Percentiles rank a stretch among this genome's conserved stretches.
phyloP scores from a whole-genome alignment of 2,888 invertebrate species.

The Cheilosia urbana region DNA sequence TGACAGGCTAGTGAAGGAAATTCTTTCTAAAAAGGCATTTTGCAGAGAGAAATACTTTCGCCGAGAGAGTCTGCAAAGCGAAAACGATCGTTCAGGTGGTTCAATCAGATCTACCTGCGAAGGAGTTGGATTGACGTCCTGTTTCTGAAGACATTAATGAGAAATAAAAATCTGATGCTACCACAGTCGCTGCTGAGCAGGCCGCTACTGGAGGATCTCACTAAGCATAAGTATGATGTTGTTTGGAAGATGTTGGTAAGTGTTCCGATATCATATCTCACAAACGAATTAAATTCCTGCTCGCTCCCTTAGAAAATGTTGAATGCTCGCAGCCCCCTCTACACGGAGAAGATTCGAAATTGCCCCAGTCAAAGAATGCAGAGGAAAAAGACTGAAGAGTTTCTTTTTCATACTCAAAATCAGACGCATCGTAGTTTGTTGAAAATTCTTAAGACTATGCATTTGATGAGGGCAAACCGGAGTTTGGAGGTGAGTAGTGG shows the following conservation, averaged over 20 bases:
- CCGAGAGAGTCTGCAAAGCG: constrained; percentile 80
- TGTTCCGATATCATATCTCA: too few relatives aligned
- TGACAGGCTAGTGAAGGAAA: neutral
- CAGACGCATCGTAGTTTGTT: constrained; percentile 81
- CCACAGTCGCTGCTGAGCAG: constrained; percentile 78
- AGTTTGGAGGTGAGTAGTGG: constrained; percentile 76
- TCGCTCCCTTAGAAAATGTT: constrained; percentile 80
- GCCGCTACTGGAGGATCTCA: constrained; percentile 76
- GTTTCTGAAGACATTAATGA: constrained; percentile 78
- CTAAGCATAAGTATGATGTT: constrained; percentile 78
- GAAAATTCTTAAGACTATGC: constrained; percentile 78
- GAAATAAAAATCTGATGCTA: constrained; percentile 78
- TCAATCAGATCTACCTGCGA: constrained; percentile 81
- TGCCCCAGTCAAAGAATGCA: constrained; percentile 77
- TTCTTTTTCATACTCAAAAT: constrained; percentile 79
- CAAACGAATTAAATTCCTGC: neutral
- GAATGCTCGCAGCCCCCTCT: constrained; percentile 80
- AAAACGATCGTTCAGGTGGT: constrained; percentile 78
- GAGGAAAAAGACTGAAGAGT: constrained; percentile 77
- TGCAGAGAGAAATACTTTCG: constrained; percentile 78
- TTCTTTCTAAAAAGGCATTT: neutral
- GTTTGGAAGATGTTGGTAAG: constrained; percentile 79
- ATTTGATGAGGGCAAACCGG: constrained; percentile 76
- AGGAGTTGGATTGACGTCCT: constrained; percentile 80
- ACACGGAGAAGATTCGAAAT: constrained; percentile 78